These are phyloP conservation scores for Nothoprocta pentlandii DNA, from an alignment of 2,113 vertebrate genomes.

Conservation along the genomic window DNA sequence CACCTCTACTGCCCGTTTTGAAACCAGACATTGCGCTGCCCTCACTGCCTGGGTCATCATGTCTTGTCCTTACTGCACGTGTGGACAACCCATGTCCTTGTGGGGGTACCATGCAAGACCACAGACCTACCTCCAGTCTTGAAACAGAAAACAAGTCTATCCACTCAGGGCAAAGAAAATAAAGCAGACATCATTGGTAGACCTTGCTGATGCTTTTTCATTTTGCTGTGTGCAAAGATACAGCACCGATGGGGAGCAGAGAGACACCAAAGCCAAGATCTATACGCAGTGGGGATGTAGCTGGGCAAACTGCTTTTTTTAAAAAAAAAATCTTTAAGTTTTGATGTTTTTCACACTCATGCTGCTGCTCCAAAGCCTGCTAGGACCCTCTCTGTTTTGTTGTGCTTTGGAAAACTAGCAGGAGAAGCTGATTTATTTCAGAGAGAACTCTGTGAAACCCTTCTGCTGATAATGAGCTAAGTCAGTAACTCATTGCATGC, in stretches of 20 bases:
- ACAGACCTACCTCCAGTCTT: not conserved
- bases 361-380: not conserved
- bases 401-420: not conserved
- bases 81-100: not conserved
- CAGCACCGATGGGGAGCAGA: not conserved
- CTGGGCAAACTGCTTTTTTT: not conserved
- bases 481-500: not conserved
- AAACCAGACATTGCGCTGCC: not conserved
- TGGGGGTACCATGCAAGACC: not conserved
- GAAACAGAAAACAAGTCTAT: not conserved
- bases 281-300: not conserved
- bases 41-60: accelerated
- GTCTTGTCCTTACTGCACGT: not conserved
- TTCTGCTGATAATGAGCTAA: not conserved
- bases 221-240: not conserved
- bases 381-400: not conserved
- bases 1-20: not conserved
- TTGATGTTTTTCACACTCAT: not conserved
- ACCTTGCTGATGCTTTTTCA: not conserved
- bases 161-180: not conserved
- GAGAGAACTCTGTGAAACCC: not conserved
- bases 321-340: no score
- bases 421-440: not conserved
- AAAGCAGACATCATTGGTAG: not conserved
- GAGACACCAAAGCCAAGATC: not conserved